Base-by-base conservation (phyloP, 2,113 vertebrate species). In the Pteronura brasiliensis region DNA sequence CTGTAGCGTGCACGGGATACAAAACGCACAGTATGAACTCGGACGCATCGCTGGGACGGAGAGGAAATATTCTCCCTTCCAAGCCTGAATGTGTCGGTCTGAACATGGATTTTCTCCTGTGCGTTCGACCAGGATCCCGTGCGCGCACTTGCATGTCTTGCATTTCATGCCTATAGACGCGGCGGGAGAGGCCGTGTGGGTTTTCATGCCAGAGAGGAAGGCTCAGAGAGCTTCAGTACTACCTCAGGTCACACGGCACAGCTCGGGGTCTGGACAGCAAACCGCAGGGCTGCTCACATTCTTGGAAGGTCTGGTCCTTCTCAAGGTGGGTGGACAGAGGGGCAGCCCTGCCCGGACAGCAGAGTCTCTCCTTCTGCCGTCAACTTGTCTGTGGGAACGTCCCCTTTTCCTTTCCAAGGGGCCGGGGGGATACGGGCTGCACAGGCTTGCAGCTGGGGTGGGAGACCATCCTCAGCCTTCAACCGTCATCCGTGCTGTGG, bases 321-420 rank as follows among this genome's bases (percentile, higher is more conserved):
- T 20, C 34, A 1, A 7, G 49, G 49, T 6, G 2, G 65, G 15
- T 12, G 65, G 36, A 20, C 23, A 63, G 61, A 31, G 61, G 29
- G 61, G 29, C 23, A 29, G 0, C 6, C 34, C 23, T 6, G 1
- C 12, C 7, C 0, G 0, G 23, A 71, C 15, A 57, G 25, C 11
- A 7, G 1, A 39, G 72, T 12, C 27, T 27, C 15, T n/a, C 34
- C 25, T 3, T 21, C 47, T 0, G 4, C 3, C 47, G 23, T 11
- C 3, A 0, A 12, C 4, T 1, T 34, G 29, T 0, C 49, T 0
- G 2, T 27, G 18, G 3, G 7, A 9, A 21, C 1, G 0, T 57
- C 9, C 49, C 49, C 0, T 17, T 6, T 14, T 7, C 52, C 11
- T 74, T 42, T 34, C 14, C 47, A 4, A 7, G 4, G 27, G 0